A percentile compares a stretch with the other conserved stretches of the same genome.
These are phyloP conservation scores for Triops longicaudatus DNA, from an alignment of 1,140 invertebrate species.

Conservation along the genomic window DNA sequence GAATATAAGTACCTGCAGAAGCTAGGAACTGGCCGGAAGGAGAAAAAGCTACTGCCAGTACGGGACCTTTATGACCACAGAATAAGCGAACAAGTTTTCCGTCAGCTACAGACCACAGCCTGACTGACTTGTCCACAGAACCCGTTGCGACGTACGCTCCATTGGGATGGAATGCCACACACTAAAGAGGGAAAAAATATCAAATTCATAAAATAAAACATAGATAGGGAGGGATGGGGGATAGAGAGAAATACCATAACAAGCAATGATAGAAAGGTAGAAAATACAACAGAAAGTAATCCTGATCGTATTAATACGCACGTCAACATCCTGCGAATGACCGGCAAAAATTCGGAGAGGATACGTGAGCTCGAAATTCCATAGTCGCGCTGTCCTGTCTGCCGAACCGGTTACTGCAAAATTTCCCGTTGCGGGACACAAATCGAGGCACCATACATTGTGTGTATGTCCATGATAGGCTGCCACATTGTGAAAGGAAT, in stretches of 20 bases:
- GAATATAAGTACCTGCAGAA: slow-evolving; percentile 47
- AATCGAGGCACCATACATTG: slow-evolving; percentile 76
- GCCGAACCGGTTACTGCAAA: slow-evolving; percentile 67
- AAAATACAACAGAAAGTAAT: too few relatives aligned
- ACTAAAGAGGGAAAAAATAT: too few relatives aligned
- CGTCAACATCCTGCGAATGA: slow-evolving; percentile 73
- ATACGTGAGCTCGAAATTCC: slow-evolving; percentile 70
- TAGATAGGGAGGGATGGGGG: too few relatives aligned
- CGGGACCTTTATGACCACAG: slow-evolving; percentile 50
- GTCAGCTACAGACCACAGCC: slow-evolving; percentile 60
- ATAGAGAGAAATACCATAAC: too few relatives aligned
- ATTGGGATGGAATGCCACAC: slow-evolving; percentile 74
- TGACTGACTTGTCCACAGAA: slow-evolving; percentile 63
- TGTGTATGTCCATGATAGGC: slow-evolving; percentile 72
- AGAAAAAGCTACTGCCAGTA: slow-evolving; percentile 57
- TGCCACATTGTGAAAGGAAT: slow-evolving; percentile 56
- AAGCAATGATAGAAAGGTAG: too few relatives aligned
- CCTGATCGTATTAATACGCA: too few relatives aligned
- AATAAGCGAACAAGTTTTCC: slow-evolving; percentile 51
- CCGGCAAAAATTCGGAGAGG: slow-evolving; percentile 71
- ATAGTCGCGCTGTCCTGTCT: slow-evolving; percentile 73
- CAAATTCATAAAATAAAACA: too few relatives aligned
- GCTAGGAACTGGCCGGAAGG: slow-evolving; percentile 60
- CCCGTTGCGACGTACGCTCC: slow-evolving; percentile 68
- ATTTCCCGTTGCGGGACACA: slow-evolving; percentile 60